Conservation (phyloP, 1,140 invertebrate species). For the Carcinoscorpius rotundicauda region DNA sequence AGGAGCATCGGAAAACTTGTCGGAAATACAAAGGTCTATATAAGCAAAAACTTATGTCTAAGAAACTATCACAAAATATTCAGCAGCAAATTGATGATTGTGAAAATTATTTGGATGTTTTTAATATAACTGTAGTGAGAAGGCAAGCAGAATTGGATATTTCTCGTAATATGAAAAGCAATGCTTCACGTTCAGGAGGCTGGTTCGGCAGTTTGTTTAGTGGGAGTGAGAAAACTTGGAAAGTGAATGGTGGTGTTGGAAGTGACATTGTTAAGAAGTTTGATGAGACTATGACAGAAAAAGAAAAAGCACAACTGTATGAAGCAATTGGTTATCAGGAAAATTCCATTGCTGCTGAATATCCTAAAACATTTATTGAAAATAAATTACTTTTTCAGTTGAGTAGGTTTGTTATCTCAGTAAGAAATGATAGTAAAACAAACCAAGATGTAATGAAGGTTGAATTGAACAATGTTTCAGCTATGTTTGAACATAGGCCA, state of each 20-base stretch:
- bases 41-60: slow-evolving; percentile 55
- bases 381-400: slow-evolving; percentile 54
- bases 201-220: not conserved
- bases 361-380: slow-evolving; percentile 65
- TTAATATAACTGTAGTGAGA: slow-evolving; percentile 82
- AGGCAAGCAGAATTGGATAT: slow-evolving; percentile 80
- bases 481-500: slow-evolving; percentile 56
- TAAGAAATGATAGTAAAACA: not conserved
- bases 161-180: not conserved
- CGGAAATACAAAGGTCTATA: slow-evolving; percentile 60
- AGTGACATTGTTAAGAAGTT: slow-evolving; percentile 13
- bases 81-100: slow-evolving; percentile 37
- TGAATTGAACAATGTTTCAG: slow-evolving; percentile 45
- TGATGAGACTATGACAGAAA: slow-evolving; percentile 61
- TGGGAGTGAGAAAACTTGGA: not conserved
- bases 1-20: slow-evolving; percentile 58
- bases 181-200: not conserved
- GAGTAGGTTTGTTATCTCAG: slow-evolving; percentile 39
- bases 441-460: slow-evolving; percentile 12
- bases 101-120: slow-evolving; percentile 71
- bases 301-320: slow-evolving; percentile 86
- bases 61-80: slow-evolving; percentile 41
- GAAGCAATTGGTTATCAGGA: slow-evolving; percentile 94
- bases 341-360: slow-evolving; percentile 53
- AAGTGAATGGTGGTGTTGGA: too few species aligned